Conservation (phyloP, 2,888 invertebrate genomes). For the Drosophila mimica region DNA sequence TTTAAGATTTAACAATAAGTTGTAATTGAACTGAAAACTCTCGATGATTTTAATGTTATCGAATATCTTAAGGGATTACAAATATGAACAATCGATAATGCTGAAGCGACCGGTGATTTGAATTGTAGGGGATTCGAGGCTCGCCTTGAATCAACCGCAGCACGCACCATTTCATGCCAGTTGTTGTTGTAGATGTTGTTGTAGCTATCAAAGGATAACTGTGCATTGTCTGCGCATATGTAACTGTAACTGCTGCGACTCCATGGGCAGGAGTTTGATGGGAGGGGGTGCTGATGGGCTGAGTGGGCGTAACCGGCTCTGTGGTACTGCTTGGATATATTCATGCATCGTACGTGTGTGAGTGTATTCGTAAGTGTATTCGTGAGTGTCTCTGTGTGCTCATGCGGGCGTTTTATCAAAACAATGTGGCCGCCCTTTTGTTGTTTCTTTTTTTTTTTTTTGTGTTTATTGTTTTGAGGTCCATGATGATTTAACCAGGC, state of each 20-base stretch:
- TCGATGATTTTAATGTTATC: neutral
- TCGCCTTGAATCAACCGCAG: conserved; percentile 36
- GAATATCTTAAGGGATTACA: neutral
- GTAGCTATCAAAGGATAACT: conserved; percentile 72
- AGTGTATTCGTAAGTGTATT: conserved; percentile 13
- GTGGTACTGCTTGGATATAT: conserved; percentile 16
- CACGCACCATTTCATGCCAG: conserved; percentile 76
- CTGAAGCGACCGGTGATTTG: conserved; percentile 6
- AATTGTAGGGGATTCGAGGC: conserved; percentile 49
- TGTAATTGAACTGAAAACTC: neutral
- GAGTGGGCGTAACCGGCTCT: conserved; percentile 45
- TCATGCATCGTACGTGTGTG: neutral
- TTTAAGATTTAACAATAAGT: neutral
- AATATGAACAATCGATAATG: neutral
- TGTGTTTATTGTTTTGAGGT: conserved; percentile 9
- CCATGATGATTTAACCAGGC: conserved; percentile 61
- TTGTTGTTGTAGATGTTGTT: conserved; percentile 37
- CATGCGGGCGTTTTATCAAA: conserved; percentile 81
- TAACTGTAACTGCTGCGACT: conserved; percentile 48
- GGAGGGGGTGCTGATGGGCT: neutral
- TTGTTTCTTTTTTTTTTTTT: conserved; percentile 48
- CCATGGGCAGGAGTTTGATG: neutral
- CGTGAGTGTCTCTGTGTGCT: conserved; percentile 30
- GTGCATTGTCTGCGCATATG: conserved; percentile 69
- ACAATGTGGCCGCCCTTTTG: conserved; percentile 79